A percentile compares a stretch with the other conserved stretches of the same genome.
Evolutionary conservation across 1,140 invertebrate genomes (phyloP).

Genomic region (Paraescarpia echinospica): DNA sequence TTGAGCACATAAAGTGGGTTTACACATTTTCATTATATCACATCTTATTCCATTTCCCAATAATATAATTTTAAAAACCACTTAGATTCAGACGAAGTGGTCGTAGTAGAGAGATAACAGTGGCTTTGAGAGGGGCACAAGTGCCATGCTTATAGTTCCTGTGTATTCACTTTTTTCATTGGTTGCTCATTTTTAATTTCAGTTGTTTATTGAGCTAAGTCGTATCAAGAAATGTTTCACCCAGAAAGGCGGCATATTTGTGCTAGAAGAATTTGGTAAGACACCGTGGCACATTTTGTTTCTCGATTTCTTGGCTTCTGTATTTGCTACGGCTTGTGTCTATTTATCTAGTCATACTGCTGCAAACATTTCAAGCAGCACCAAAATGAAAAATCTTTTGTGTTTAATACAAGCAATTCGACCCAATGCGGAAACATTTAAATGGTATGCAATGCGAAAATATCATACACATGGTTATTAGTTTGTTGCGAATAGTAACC

Average conservation of each 20-base stretch:
- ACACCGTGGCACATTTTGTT: slow-evolving; percentile 57
- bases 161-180: slow-evolving; percentile 13
- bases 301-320: not conserved
- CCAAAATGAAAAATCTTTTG: not conserved
- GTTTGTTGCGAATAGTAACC: not conserved
- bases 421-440: not conserved
- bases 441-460: not conserved
- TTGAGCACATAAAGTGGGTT: not conserved
- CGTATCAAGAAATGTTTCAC: slow-evolving; percentile 99
- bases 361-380: not conserved
- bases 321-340: slow-evolving; percentile 4
- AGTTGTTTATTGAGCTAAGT: slow-evolving; percentile 99
- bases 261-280: slow-evolving; percentile 81
- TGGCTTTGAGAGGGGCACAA: slow-evolving; percentile 7
- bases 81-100: no score
- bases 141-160: slow-evolving; percentile 15
- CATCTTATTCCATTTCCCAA: not conserved
- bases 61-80: not conserved
- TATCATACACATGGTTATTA: no score
- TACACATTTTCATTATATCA: not conserved
- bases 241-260: slow-evolving; percentile 97
- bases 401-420: not conserved
- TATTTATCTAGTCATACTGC: not conserved
- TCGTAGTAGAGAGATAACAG: not conserved
- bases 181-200: slow-evolving; percentile 61